Base-by-base conservation (phyloP, 2,797 vertebrate species). In the Neomorphus geoffroyi region DNA sequence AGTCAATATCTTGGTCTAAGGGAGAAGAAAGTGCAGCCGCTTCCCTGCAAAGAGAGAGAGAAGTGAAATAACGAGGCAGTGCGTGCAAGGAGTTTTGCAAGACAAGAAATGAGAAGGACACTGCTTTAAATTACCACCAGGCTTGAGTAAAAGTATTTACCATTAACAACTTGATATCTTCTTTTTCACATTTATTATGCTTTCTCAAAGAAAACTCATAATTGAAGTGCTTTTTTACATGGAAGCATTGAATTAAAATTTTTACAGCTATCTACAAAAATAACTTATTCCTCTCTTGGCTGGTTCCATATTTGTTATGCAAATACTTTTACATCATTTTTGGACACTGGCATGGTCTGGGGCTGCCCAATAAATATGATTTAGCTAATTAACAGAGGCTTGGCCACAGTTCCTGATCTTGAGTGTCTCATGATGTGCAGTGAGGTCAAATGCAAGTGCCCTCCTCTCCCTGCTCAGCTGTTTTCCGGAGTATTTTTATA, bases 361-460 rank as follows among this genome's bases (percentile, higher is more conserved):
- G 81, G 50, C 67, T 14, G 11, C 26, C 35, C 2, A 0, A 37
- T 37, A 30, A 71, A 67, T 26, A 32, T 2, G 33, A 58, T 80
- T 86, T 74, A 84, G 8, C 28, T 57, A 28, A 43, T 72, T 57
- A 77, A n/a, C 83, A 51, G 53, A n/a, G 32, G 10, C 32, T 87
- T 43, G 64, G 66, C 57, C 50, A 5, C 23, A 1, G 22, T 21
- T 87, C 69, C 57, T 48, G 27, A 6, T 54, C 85, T 33, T 1
- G 9, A 58, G 28, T 1, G 5, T 28, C 23, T 64, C 5, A 1
- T 2, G 13, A 7, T 0, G 16, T 0, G 14, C 4, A 0, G 5
- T 2, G 35, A 3, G 18, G 14, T 27, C 67, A 32, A 58, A 33
- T 0, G 8, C 23, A 9, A 41, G 64, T 6, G 28, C 21, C n/a